phyloP scores from a whole-genome alignment of 1,140 invertebrate genomes.

The Drosophila santomea region DNA sequence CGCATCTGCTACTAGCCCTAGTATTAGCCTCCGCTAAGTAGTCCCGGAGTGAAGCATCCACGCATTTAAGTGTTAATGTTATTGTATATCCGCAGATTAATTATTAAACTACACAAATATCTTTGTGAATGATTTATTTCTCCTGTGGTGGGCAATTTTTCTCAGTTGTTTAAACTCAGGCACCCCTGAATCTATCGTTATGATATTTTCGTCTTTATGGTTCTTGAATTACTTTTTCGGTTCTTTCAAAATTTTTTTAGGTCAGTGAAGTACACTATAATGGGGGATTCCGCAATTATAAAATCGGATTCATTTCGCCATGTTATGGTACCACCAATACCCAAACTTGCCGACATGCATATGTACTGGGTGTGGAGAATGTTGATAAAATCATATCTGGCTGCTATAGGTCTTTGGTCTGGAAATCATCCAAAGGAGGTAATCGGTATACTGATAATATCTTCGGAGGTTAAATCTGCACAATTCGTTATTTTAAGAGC shows the following conservation, averaged over 20 bases:
- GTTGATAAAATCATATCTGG: conserved; percentile 21
- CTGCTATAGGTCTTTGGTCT: conserved; percentile 27
- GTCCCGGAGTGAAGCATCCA: conserved; percentile 53
- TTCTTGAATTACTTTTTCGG: conserved; percentile 7
- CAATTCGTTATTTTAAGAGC: conserved; percentile 5
- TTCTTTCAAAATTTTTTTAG: conserved; percentile 23
- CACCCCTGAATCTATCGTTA: not conserved
- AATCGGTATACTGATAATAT: not conserved
- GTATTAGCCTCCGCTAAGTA: conserved; percentile 22
- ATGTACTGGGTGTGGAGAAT: conserved; percentile 40
- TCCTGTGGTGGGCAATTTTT: not conserved
- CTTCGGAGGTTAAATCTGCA: no score
- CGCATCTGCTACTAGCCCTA: conserved; percentile 33
- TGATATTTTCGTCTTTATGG: conserved; percentile 6
- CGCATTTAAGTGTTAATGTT: conserved; percentile 80
- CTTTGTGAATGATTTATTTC: not conserved
- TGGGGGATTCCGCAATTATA: conserved; percentile 8
- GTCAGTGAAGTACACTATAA: not conserved
- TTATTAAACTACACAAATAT: conserved; percentile 33
- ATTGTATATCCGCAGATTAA: conserved; percentile 71
- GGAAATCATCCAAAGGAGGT: conserved; percentile 22
- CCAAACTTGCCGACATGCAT: conserved; percentile 35
- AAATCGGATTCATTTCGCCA: not conserved
- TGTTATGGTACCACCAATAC: conserved; percentile 13
- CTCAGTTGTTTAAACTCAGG: not conserved